Percentiles rank a stretch among this genome's conserved stretches.
Evolutionary conservation across 2,113 vertebrate genomes (phyloP).

Genomic region (Litocranius walleri): DNA sequence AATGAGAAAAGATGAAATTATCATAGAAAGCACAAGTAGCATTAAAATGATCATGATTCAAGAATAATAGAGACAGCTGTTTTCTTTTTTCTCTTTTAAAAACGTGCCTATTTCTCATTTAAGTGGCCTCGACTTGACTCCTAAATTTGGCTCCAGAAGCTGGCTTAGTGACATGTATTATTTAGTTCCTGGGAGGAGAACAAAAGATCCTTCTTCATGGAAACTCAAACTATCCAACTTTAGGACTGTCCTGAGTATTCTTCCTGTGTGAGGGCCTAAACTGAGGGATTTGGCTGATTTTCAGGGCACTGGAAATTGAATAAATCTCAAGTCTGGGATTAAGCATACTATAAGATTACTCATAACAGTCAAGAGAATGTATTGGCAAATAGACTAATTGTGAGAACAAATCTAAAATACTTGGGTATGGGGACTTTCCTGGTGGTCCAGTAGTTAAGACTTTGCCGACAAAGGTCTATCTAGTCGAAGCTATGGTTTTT

Average conservation of each 20-base stretch:
- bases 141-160: background rate
- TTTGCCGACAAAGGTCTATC: background rate
- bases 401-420: slow-evolving; percentile 1
- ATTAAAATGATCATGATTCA: background rate
- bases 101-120: background rate
- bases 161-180: background rate
- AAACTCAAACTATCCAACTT: background rate
- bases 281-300: background rate
- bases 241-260: background rate
- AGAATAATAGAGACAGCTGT: background rate
- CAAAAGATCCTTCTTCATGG: slow-evolving; percentile 18
- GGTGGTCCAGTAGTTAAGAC: background rate
- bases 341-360: background rate
- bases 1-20: background rate
- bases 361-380: background rate
- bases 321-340: background rate
- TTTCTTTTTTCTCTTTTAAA: background rate
- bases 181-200: slow-evolving; percentile 3
- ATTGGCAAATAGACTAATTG: background rate
- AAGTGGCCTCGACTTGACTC: background rate
- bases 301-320: background rate
- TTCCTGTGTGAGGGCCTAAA: background rate
- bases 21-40: background rate
- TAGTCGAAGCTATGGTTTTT: background rate
- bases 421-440: background rate